These are phyloP conservation scores for Eurystomus gularis DNA, from an alignment of 2,113 vertebrate genomes.

Conservation along the genomic window DNA sequence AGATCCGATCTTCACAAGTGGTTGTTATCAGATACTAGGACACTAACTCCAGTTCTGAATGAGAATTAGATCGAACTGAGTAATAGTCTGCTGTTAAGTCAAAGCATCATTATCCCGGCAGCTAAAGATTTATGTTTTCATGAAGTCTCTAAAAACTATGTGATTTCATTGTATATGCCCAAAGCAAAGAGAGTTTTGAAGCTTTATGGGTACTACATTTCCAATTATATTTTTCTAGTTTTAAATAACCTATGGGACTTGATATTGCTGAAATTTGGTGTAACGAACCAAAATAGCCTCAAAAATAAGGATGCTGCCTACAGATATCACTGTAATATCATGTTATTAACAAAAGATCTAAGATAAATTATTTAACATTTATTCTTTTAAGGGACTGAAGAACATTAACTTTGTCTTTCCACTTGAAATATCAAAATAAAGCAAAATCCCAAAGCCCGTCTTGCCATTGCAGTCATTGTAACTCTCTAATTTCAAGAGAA, in stretches of 20 bases:
- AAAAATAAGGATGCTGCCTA: background rate
- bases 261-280: background rate
- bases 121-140: background rate
- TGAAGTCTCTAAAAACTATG: background rate
- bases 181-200: background rate
- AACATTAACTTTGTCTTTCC: background rate
- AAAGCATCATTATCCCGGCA: background rate
- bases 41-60: background rate
- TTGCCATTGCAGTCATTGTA: background rate
- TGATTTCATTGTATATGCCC: background rate
- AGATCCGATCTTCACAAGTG: background rate
- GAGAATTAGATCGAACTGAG: background rate
- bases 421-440: background rate
- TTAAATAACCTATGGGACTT: background rate
- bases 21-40: background rate
- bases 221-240: background rate
- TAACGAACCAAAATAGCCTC: background rate
- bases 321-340: background rate
- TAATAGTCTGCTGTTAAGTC: background rate
- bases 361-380: background rate
- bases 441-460: background rate
- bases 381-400: background rate
- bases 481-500: background rate
- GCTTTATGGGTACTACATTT: background rate
- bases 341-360: background rate